Conservation (phyloP, 2,113 vertebrate species). For the Campylomormyrus tamandua region DNA sequence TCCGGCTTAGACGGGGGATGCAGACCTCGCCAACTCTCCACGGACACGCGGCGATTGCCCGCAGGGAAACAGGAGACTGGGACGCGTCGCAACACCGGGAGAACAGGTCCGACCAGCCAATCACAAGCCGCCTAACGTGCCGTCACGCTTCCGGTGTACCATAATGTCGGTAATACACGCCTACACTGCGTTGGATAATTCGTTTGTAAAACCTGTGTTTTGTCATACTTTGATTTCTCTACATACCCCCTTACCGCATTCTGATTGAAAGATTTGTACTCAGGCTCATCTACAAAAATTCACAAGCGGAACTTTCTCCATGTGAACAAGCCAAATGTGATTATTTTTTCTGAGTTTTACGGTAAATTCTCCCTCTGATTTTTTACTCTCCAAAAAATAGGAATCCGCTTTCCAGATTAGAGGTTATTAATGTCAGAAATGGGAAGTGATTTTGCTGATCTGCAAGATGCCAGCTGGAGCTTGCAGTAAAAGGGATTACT, state of each 20-base stretch:
- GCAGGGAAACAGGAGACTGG: background rate
- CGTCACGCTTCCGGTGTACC: background rate
- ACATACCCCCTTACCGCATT: background rate
- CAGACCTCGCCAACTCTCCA: background rate
- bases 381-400: background rate
- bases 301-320: background rate
- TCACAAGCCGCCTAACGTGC: background rate
- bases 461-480: background rate
- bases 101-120: background rate
- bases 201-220: background rate
- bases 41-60: background rate
- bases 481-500: background rate
- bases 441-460: background rate
- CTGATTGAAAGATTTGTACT: background rate
- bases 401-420: background rate
- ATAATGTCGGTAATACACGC: background rate
- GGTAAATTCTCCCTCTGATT: background rate
- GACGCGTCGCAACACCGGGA: background rate
- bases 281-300: background rate
- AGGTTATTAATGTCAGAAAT: background rate
- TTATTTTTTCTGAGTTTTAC: background rate
- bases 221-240: background rate
- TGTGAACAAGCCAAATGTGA: background rate
- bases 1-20: background rate
- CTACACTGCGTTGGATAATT: background rate